These are phyloP conservation scores for Macrosoma leucophasiata DNA, from an alignment of 2,888 invertebrate species.

Conservation along the genomic window DNA sequence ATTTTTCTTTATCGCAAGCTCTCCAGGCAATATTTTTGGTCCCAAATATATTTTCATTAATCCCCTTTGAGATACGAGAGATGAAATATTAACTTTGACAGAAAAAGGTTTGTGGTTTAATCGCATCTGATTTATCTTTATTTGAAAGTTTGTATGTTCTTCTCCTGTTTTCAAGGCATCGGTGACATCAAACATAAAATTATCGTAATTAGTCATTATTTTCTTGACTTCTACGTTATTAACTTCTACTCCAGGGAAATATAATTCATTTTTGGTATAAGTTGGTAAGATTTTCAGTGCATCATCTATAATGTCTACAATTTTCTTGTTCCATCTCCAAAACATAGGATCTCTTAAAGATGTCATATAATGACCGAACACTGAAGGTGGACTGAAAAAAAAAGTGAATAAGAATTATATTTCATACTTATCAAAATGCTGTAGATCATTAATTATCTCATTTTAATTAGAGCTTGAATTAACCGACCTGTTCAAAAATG, in stretches of 20 bases:
- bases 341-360: slow-evolving; percentile 81
- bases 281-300: slow-evolving; percentile 73
- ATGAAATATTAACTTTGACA: slow-evolving; percentile 77
- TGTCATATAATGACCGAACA: slow-evolving; percentile 71
- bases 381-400: slow-evolving; percentile 49
- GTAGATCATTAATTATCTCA: slow-evolving; percentile 17
- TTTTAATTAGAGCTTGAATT: slow-evolving; percentile 15
- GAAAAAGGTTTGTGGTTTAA: slow-evolving; percentile 83
- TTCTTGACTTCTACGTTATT: slow-evolving; percentile 78
- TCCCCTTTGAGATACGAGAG: slow-evolving; percentile 75
- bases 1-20: slow-evolving; percentile 66
- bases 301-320: slow-evolving; percentile 72
- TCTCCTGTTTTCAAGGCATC: slow-evolving; percentile 67
- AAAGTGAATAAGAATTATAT: slow-evolving; percentile 16
- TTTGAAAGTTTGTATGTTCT: slow-evolving; percentile 47
- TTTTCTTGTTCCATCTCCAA: slow-evolving; percentile 79
- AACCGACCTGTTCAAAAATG: slow-evolving; percentile 39
- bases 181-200: slow-evolving; percentile 78
- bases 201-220: slow-evolving; percentile 79
- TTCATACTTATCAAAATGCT: slow-evolving; percentile 18
- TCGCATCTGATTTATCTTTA: slow-evolving; percentile 75
- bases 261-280: slow-evolving; percentile 76
- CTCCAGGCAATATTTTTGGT: slow-evolving; percentile 79
- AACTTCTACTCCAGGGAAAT: slow-evolving; percentile 78
- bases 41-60: slow-evolving; percentile 81